Evolutionary conservation across 2,888 invertebrate species (phyloP), one percentile per base, ranked within the genome.

Genomic region (Phorcus lineatus): DNA sequence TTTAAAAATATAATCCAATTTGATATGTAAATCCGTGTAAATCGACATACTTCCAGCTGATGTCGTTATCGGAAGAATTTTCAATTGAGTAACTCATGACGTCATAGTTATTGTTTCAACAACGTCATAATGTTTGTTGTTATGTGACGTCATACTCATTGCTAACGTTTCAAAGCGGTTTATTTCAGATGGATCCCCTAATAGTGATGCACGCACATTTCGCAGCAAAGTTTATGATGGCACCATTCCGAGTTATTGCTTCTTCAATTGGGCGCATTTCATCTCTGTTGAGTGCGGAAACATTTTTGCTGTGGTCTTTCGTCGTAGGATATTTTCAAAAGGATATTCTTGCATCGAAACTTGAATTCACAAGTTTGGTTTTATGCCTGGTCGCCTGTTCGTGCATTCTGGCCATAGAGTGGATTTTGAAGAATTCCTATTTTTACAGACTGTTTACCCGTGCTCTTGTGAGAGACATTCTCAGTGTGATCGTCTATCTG

Each of bases 271-370:
- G 57, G 11, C 54, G 77, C 28, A 55, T 57, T 57, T 57, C 77
- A 55, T 55, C 54, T 54, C 55, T 55, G 16, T 28, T 62, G 28
- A 77, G 36, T 17, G 55, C 55, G n/a, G 77, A 55, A 22, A 57
- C 77, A 31, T 54, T 77, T 17, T 36, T 77, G 24, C 19, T 77
- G 57, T 77, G 77, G 77, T 55, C 77, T 24, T 54, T 55, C 24
- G 31, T 57, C 24, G 55, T 77, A 11, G 77, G 77, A 7, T 77
- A 77, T 77, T 77, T 77, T 31, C 54, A 57, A 36, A 77, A 55
- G 54, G 77, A 77, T 13, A 28, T 77, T 36, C 19, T 57, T 17
- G 57, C 54, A 11, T 36, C 57, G n/a, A 36, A 57, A 17, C 36
- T 77, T n/a, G 77, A 53, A 17, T 54, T 55, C 17, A 77, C 36